Percentiles rank a stretch among this genome's conserved stretches.
These are phyloP conservation scores for Trissoscelio sp. DNA, from an alignment of 2,888 invertebrate species.

Conservation along the genomic window DNA sequence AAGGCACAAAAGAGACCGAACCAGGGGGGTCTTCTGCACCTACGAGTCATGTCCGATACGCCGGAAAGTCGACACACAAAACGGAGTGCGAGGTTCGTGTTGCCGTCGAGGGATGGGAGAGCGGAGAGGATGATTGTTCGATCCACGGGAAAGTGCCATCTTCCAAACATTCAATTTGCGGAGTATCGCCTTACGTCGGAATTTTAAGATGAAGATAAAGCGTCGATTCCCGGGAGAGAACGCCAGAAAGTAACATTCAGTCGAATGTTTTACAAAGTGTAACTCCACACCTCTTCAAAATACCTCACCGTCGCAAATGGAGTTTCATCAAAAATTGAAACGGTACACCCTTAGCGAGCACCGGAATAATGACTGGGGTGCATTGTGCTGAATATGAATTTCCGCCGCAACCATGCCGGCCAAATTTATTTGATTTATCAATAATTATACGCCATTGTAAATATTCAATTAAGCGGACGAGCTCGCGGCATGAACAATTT, in stretches of 20 bases:
- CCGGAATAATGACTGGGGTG: slow-evolving; percentile 23
- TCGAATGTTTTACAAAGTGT: slow-evolving; percentile 70
- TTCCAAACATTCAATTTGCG: slow-evolving; percentile 79
- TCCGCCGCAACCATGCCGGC: not conserved
- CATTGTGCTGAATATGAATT: slow-evolving; percentile 31
- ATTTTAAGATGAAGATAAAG: slow-evolving; percentile 75
- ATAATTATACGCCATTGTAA: not conserved
- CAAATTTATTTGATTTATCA: slow-evolving; percentile 14
- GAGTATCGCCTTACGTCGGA: slow-evolving; percentile 78
- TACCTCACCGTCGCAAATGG: slow-evolving; percentile 56
- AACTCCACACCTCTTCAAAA: slow-evolving; percentile 67
- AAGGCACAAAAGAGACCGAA: slow-evolving; percentile 61
- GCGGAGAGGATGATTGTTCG: slow-evolving; percentile 54
- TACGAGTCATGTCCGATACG: slow-evolving; percentile 62
- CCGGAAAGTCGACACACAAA: slow-evolving; percentile 50
- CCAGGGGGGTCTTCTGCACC: slow-evolving; percentile 45
- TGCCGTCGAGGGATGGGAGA: slow-evolving; percentile 42
- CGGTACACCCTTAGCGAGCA: slow-evolving; percentile 34
- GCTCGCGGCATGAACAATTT: not conserved
- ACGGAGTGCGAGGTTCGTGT: slow-evolving; percentile 46
- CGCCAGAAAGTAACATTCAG: slow-evolving; percentile 66
- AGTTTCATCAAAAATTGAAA: slow-evolving; percentile 62
- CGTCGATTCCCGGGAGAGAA: slow-evolving; percentile 63
- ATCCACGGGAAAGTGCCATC: slow-evolving; percentile 70
- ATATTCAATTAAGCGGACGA: slow-evolving; percentile 5